Evolutionary conservation across 2,888 invertebrate species (phyloP), one percentile per base, ranked within the genome.

Genomic region (Archaeoteleia sp.): DNA sequence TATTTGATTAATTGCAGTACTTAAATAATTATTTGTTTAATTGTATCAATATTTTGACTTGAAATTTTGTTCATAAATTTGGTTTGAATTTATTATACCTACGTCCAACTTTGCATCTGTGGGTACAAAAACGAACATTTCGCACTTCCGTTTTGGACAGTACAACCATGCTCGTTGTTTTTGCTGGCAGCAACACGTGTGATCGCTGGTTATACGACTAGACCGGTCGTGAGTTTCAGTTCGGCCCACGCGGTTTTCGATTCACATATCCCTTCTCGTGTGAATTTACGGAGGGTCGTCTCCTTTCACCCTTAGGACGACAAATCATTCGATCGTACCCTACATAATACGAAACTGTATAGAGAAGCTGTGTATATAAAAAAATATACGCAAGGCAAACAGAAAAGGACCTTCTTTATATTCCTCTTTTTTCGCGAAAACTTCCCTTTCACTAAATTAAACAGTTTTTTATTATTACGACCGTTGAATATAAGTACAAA

Each of bases 311-410:
- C 65, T 46, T 57, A 25, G 45, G 46, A 27, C 45, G 51, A 65
- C 65, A 57, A 57, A 65, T 65, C 65, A 65, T 65, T 32, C 37
- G 51, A 45, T 63, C 49, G 55, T 63, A 49, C 55, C 53, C 55
- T 54, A 49, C 43, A 43, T 40, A 57, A 51, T 51, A 30, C 27
- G 32, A 51, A 43, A 46, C 25, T 6, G 30, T 34, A 37, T n/a
- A 17, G 46, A 20, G 25, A 35, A 15, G 37, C 30, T 15, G 10
- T 25, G 30, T 39, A 46, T 10, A 9, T 27, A 39, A 57, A 57
- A 49, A 46, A 51, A 42, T 43, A 14, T 25, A 35, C 15, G 29
- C 46, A 46, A 48, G 27, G 7, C 42, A 48, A 54, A 35, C 61
- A 54, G 30, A 32, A 20, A 35, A 40, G 30, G 15, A 37, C 9